phyloP scores from a whole-genome alignment of 2,113 vertebrate species.

The Falco punctatus region DNA sequence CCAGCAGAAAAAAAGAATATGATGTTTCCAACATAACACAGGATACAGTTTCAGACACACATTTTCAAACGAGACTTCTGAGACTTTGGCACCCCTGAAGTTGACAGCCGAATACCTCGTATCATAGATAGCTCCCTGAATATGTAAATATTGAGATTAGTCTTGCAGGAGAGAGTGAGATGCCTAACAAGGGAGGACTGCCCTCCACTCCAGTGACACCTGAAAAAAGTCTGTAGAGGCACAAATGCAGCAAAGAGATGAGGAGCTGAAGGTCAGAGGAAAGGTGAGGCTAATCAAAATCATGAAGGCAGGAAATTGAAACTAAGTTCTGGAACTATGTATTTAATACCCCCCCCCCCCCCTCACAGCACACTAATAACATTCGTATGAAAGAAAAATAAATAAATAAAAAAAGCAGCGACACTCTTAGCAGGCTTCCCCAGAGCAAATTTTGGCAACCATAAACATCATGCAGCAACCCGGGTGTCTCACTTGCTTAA shows the following conservation, averaged over 20 bases:
- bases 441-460: neutral
- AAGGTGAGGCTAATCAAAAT: neutral
- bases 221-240: neutral
- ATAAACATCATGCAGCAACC: neutral
- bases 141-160: neutral
- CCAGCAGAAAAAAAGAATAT: neutral
- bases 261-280: neutral
- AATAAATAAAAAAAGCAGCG: neutral
- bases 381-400: neutral
- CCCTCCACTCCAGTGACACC: neutral
- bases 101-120: neutral
- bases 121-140: neutral
- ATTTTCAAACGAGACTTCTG: neutral
- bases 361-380: neutral
- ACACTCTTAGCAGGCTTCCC: neutral
- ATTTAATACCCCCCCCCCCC: neutral
- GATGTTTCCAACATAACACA: neutral
- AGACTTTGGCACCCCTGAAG: neutral
- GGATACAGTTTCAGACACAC: fast-evolving
- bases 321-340: neutral
- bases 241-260: neutral
- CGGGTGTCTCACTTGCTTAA: neutral
- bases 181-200: neutral
- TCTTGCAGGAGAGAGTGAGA: neutral
- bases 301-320: neutral